Conservation (phyloP, 2,888 invertebrate species). For the Drosophila paranaensis region DNA sequence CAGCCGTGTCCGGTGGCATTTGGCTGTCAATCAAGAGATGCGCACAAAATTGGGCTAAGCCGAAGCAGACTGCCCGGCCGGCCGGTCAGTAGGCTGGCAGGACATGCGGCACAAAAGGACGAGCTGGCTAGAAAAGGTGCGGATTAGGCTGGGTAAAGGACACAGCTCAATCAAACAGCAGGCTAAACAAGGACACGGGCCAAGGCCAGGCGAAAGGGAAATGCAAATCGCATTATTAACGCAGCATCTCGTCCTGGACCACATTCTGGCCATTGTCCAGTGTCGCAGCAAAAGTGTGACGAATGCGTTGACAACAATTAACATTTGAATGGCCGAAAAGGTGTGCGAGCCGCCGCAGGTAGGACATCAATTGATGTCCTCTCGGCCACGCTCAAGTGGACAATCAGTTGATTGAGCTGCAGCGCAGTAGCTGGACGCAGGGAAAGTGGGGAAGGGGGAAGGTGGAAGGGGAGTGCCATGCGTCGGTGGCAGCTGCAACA, state of each 20-base stretch:
- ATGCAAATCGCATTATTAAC: conserved; percentile 84
- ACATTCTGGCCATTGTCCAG: conserved; percentile 60
- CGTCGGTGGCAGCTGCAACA: conserved; percentile 65
- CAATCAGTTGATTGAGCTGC: conserved; percentile 67
- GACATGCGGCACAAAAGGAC: conserved; percentile 23
- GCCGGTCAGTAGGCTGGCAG: background rate
- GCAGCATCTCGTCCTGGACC: conserved; percentile 59
- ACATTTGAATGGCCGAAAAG: conserved; percentile 37
- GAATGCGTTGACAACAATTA: conserved; percentile 77
- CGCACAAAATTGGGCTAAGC: conserved; percentile 63
- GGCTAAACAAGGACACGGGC: conserved; percentile 51
- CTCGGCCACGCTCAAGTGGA: conserved; percentile 61
- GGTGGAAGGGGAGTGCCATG: background rate
- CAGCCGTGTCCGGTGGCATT: conserved; percentile 48
- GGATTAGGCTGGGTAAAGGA: conserved; percentile 60
- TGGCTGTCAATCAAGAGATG: conserved; percentile 67
- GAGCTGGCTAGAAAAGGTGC: conserved; percentile 57
- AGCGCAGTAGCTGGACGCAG: conserved; percentile 20
- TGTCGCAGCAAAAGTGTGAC: conserved; percentile 67
- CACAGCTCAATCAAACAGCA: conserved; percentile 74
- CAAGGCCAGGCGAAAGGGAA: conserved; percentile 57
- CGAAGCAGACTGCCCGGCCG: conserved; percentile 43
- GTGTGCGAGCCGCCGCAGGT: conserved; percentile 32
- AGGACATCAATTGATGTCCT: conserved; percentile 26
- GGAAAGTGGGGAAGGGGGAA: conserved; percentile 8